phyloP scores from a whole-genome alignment of 2,113 vertebrate genomes.

The Paradisaea rubra region DNA sequence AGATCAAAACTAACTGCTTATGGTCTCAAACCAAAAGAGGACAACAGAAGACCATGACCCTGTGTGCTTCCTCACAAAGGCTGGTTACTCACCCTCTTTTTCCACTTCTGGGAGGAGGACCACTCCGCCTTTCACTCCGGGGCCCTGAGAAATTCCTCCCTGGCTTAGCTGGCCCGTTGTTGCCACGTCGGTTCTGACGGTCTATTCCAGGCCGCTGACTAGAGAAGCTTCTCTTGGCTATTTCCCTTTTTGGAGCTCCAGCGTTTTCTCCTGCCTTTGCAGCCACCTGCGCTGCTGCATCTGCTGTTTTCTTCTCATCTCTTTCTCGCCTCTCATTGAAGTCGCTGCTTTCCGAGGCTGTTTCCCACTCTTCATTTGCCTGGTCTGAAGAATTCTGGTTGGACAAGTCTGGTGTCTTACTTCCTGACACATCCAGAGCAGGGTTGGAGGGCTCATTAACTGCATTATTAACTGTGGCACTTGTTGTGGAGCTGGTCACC shows the following conservation, averaged over 20 bases:
- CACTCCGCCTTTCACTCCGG: constrained; percentile 87
- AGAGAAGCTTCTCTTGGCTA: constrained; percentile 93
- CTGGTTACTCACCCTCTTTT: constrained; percentile 87
- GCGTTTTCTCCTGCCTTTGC: constrained; percentile 70
- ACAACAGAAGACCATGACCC: neutral
- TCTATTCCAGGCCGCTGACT: constrained; percentile 90
- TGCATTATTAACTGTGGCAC: constrained; percentile 36
- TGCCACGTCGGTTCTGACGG: constrained; percentile 89
- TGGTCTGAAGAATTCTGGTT: constrained; percentile 99
- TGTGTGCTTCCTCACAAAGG: neutral
- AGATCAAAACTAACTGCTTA: neutral
- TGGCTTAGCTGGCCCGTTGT: constrained; percentile 82
- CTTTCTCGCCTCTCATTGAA: constrained; percentile 96
- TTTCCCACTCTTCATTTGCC: constrained; percentile 99
- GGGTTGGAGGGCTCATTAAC: constrained; percentile 62
- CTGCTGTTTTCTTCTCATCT: constrained; percentile 86
- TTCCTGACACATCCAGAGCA: constrained; percentile 76
- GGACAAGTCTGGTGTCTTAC: constrained; percentile 94
- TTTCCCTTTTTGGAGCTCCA: constrained; percentile 78
- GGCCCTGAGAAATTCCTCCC: constrained; percentile 87
- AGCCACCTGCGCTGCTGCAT: constrained; percentile 67
- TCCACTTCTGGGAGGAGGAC: constrained; percentile 79
- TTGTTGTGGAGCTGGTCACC: constrained; percentile 28
- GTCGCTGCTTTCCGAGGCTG: constrained; percentile 96
- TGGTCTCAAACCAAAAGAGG: neutral